Evolutionary conservation across 2,113 vertebrate genomes (phyloP).

Genomic region (Ahaetulla prasina): DNA sequence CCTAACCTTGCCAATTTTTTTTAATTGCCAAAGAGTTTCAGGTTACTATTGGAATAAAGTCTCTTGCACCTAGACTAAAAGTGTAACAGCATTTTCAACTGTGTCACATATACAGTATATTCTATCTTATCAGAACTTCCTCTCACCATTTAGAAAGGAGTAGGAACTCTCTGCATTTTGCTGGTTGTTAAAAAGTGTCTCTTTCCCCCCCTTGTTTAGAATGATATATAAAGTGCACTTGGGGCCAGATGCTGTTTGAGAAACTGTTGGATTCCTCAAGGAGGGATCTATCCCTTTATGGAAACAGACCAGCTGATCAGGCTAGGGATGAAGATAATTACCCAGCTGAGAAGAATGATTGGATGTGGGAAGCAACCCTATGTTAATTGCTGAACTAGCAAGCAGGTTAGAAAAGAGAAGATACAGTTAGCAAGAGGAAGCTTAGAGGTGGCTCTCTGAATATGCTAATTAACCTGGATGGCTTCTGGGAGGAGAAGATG

Average conservation of each 20-base stretch:
- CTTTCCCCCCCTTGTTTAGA: background rate
- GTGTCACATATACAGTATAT: background rate
- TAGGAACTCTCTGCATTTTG: background rate
- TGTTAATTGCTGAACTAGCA: constrained; percentile 25
- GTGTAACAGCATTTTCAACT: background rate
- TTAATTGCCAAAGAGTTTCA: constrained; percentile 13
- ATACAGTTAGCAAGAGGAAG: constrained; percentile 6
- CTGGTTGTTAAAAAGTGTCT: background rate
- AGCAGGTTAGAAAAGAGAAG: constrained; percentile 10
- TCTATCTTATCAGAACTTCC: background rate
- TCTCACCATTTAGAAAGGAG: background rate
- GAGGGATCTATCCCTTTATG: constrained; percentile 12
- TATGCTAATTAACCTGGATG: constrained; percentile 32
- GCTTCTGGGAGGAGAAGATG: constrained; percentile 23
- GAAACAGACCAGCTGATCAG: constrained; percentile 2
- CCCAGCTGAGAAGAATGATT: background rate
- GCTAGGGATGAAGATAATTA: constrained; percentile 22
- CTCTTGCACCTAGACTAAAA: constrained; percentile 18
- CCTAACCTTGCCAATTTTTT: background rate
- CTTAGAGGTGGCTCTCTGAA: constrained; percentile 6
- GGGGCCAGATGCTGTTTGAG: background rate
- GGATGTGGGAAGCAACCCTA: background rate
- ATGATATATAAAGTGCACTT: background rate
- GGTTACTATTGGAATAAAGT: constrained; percentile 15
- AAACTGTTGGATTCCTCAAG: background rate